Percentiles rank a stretch among this genome's conserved stretches.
Conservation (phyloP, 2,888 invertebrate genomes). For the Melangyna quadrimaculata region DNA sequence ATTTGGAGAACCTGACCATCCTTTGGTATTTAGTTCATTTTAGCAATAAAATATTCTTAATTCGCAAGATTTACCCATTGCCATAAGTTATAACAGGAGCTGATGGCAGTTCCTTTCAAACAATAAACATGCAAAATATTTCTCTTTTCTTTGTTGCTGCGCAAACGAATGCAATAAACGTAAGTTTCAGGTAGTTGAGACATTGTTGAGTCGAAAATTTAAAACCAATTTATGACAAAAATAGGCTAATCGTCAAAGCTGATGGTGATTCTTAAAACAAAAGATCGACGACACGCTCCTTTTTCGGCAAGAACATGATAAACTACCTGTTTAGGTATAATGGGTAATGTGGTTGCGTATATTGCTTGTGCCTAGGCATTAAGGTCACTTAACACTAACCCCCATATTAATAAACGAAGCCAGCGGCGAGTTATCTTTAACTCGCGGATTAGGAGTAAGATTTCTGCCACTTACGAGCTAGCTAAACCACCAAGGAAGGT, state of each 20-base stretch:
- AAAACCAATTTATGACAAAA: slow-evolving; percentile 37
- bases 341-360: background rate
- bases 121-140: slow-evolving; percentile 51
- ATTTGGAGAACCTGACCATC: background rate
- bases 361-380: background rate
- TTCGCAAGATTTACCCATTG: slow-evolving; percentile 27
- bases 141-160: slow-evolving; percentile 15
- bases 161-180: slow-evolving; percentile 24
- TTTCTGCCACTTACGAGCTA: too few relatives aligned
- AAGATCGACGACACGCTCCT: slow-evolving; percentile 27
- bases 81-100: slow-evolving; percentile 60
- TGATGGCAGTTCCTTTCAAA: slow-evolving; percentile 25
- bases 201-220: background rate
- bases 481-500: too few relatives aligned
- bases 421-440: too few relatives aligned
- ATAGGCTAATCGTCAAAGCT: slow-evolving; percentile 17
- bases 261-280: slow-evolving; percentile 6
- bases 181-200: slow-evolving; percentile 15
- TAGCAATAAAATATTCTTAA: slow-evolving; percentile 33
- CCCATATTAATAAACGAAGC: too few relatives aligned
- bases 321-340: background rate
- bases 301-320: background rate
- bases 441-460: too few relatives aligned
- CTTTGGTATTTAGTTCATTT: background rate
- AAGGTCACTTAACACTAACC: too few relatives aligned